Percentiles rank a stretch among this genome's conserved stretches.
phyloP scores from a whole-genome alignment of 2,797 vertebrate genomes.

The Corythornis leucogaster region DNA sequence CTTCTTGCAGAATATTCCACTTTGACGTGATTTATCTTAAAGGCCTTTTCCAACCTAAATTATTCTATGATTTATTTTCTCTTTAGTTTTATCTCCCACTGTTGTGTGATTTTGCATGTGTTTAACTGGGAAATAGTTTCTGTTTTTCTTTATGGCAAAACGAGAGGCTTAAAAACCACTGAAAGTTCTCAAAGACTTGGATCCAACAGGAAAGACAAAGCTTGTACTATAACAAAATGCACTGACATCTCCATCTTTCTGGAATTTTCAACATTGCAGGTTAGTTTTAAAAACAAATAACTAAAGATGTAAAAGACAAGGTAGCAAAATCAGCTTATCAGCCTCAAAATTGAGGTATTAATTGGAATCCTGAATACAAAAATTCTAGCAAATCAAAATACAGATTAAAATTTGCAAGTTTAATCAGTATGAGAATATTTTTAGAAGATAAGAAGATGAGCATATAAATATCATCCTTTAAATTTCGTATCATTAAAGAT shows the following conservation, averaged over 20 bases:
- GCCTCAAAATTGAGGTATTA: conserved; percentile 1
- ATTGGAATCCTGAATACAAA: conserved; percentile 7
- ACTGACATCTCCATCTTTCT: background rate
- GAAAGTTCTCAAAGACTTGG: background rate
- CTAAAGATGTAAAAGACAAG: background rate
- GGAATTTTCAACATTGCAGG: background rate
- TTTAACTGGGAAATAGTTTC: background rate
- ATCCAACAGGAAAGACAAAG: background rate
- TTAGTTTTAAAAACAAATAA: background rate
- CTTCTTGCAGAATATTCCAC: background rate
- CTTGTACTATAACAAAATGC: background rate
- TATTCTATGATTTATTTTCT: background rate
- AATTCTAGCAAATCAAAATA: conserved; percentile 23
- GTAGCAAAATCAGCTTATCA: background rate
- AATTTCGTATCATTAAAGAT: conserved; percentile 4
- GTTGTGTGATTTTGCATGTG: background rate
- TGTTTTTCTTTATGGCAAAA: background rate
- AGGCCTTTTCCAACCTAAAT: background rate
- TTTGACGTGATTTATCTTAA: background rate
- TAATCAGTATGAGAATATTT: background rate
- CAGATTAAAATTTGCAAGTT: conserved; percentile 33
- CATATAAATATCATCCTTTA: conserved; percentile 7
- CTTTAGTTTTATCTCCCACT: background rate
- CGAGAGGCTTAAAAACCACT: background rate
- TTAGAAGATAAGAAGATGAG: conserved; percentile 23